Percentiles rank a stretch among this genome's conserved stretches.
Conservation (phyloP, 1,140 invertebrate species). For the Brachionus paranguensis region DNA sequence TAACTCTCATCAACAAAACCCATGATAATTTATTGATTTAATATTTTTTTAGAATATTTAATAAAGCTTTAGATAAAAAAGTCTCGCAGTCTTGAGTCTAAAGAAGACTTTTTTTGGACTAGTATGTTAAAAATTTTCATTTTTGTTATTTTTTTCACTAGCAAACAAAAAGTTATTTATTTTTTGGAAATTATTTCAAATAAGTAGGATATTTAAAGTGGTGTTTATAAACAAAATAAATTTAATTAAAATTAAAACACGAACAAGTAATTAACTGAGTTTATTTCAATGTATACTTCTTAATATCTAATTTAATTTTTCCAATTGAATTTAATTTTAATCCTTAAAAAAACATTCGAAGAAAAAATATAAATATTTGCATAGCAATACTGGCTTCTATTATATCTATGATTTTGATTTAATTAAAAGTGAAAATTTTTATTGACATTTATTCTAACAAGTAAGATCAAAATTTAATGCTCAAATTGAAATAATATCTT, state of each 20-base stretch:
- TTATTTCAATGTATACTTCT: background rate
- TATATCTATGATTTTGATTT: background rate
- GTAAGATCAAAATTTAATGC: constrained; percentile 41
- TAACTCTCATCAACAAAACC: too few species aligned
- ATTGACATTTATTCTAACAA: constrained; percentile 7
- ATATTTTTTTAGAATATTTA: too few species aligned
- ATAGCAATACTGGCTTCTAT: background rate
- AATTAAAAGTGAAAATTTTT: constrained; percentile 35
- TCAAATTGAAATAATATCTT: constrained; percentile 43
- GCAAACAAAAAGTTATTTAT: background rate
- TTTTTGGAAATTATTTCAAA: background rate
- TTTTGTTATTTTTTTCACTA: too few species aligned
- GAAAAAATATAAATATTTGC: background rate
- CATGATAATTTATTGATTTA: too few species aligned
- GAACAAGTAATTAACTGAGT: background rate
- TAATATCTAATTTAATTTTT: background rate
- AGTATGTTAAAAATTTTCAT: too few species aligned
- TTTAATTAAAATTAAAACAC: background rate
- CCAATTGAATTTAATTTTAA: background rate
- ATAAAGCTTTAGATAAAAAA: too few species aligned
- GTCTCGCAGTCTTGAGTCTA: too few species aligned
- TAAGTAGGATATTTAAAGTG: background rate
- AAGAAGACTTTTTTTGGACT: too few species aligned
- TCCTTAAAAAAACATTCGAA: background rate
- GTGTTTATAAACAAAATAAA: background rate